Conservation (phyloP, 2,888 invertebrate genomes). For the Caenorhabditis sulstoni region DNA sequence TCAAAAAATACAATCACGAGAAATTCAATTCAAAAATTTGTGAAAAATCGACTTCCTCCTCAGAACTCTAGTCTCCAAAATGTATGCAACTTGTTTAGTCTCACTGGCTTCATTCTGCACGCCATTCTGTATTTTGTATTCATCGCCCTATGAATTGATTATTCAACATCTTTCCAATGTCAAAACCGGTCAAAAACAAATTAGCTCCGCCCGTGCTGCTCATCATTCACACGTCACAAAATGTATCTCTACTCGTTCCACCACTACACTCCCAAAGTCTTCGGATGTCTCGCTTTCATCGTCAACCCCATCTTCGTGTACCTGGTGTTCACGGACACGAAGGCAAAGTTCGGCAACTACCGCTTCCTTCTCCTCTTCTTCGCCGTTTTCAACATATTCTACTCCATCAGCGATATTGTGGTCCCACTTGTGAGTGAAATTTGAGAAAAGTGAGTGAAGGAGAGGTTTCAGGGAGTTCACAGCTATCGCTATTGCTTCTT, state of each 20-base stretch:
- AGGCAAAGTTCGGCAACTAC: neutral
- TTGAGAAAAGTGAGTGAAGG: neutral
- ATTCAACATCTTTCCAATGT: no score
- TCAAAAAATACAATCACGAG: no score
- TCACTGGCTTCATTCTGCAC: no score
- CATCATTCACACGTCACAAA: no score
- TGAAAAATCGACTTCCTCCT: no score
- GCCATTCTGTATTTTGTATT: no score
- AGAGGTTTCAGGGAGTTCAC: conserved; percentile 10
- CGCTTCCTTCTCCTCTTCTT: conserved; percentile 7
- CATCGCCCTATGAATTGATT: no score
- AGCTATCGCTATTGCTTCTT: conserved; percentile 22
- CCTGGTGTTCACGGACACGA: neutral
- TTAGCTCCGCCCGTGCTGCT: no score
- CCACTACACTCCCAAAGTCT: conserved; percentile 12
- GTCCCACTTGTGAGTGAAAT: conserved; percentile 10
- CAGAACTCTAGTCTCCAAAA: no score
- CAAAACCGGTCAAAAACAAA: no score
- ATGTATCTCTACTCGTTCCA: conserved; percentile 9
- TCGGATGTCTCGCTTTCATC: neutral
- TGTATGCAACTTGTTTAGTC: no score
- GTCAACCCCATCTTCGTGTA: conserved; percentile 6
- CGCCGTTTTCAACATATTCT: conserved; percentile 12
- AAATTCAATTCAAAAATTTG: no score
- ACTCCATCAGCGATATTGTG: conserved; percentile 7